These are phyloP conservation scores for Pitangus sulphuratus DNA, from an alignment of 2,797 vertebrate species.

Conservation along the genomic window DNA sequence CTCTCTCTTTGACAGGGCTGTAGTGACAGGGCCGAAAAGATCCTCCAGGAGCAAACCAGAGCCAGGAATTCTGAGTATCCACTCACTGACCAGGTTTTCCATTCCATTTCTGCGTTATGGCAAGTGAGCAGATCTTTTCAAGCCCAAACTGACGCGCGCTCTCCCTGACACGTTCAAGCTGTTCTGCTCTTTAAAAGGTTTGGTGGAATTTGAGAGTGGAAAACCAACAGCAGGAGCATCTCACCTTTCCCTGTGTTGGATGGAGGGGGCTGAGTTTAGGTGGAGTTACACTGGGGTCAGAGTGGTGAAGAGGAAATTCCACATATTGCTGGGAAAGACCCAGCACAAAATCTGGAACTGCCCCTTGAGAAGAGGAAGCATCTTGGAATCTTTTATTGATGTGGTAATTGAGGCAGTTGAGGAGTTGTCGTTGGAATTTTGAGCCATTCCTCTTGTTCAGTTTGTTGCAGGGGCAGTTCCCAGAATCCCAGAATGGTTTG, in stretches of 20 bases:
- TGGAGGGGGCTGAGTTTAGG: neutral
- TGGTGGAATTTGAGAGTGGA: neutral
- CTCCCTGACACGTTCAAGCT: neutral
- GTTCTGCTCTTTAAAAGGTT: neutral
- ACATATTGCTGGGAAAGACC: fast-evolving
- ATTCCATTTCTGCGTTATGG: fast-evolving
- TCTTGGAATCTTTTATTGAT: neutral
- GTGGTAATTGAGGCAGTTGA: neutral
- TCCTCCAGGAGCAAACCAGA: neutral
- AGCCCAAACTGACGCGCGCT: neutral
- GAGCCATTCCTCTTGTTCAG: fast-evolving
- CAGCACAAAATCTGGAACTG: neutral
- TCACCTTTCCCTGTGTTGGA: fast-evolving
- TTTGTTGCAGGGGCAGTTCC: neutral
- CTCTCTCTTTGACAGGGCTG: neutral
- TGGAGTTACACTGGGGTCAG: neutral
- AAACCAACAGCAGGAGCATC: neutral
- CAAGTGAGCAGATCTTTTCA: neutral
- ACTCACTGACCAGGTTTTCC: neutral
- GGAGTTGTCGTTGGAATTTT: neutral
- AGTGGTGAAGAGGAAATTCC: neutral
- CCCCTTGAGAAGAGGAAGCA: neutral
- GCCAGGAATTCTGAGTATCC: neutral
- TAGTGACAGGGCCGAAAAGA: neutral
- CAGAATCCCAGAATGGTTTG: neutral